Percentiles rank a stretch among this genome's conserved stretches.
Conservation (phyloP, 2,113 vertebrate species). For the Cepphus grylle region DNA sequence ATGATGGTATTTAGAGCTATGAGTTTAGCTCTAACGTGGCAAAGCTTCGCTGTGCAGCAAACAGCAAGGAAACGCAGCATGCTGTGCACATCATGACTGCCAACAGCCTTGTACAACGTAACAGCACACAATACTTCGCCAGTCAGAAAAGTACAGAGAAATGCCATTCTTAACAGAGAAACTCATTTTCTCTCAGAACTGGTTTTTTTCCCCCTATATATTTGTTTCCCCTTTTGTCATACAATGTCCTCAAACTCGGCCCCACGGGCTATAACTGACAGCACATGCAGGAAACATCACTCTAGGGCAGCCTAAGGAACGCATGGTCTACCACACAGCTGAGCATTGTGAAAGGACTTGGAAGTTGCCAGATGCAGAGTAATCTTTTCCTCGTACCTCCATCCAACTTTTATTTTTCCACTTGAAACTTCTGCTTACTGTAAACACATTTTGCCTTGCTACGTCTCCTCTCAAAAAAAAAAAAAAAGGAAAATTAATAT, state of each 20-base stretch:
- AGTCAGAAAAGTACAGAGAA: not conserved
- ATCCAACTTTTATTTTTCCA: not conserved
- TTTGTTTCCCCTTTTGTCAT: not conserved
- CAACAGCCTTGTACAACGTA: not conserved
- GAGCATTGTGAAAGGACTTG: not conserved
- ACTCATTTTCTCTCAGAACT: not conserved
- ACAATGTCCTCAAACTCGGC: not conserved
- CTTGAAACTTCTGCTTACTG: not conserved
- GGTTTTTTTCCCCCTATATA: too few relatives aligned
- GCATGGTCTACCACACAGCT: rapidly evolving
- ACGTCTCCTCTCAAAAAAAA: not conserved
- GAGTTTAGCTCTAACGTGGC: not conserved
- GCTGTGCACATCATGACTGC: not conserved
- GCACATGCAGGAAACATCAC: not conserved
- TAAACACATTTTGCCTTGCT: not conserved
- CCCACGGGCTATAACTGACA: not conserved
- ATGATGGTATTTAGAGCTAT: not conserved
- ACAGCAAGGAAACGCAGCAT: not conserved
- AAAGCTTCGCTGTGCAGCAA: not conserved
- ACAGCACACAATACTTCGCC: not conserved
- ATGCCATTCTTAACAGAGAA: not conserved
- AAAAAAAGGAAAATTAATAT: not conserved
- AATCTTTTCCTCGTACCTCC: not conserved
- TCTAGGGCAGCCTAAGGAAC: not conserved
- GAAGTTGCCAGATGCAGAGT: not conserved